Conservation (phyloP, 2,888 invertebrate species). For the Yponomeuta plumbellus region DNA sequence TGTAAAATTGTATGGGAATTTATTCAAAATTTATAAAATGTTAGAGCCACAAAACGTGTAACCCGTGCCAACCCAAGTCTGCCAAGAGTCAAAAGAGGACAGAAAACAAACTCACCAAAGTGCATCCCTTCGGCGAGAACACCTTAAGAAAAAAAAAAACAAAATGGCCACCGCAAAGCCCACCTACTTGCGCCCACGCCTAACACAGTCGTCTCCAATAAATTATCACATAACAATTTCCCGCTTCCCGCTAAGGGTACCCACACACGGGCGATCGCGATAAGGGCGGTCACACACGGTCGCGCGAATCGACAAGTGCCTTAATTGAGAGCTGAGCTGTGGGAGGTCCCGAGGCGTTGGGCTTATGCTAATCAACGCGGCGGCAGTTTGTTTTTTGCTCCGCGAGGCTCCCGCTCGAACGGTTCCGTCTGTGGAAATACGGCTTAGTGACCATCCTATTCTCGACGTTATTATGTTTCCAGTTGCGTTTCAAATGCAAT, state of each 20-base stretch:
- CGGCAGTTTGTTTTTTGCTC: constrained; percentile 45
- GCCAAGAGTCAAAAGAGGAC: too few species aligned
- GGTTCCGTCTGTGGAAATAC: neutral
- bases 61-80: too few species aligned
- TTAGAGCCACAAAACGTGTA: too few species aligned
- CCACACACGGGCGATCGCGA: constrained; percentile 47
- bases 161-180: neutral
- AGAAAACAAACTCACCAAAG: too few species aligned
- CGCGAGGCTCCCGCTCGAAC: neutral
- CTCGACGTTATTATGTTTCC: too few species aligned
- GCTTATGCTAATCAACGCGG: constrained; percentile 72
- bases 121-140: too few species aligned
- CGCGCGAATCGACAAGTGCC: constrained; percentile 70
- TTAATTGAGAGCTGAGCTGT: constrained; percentile 67
- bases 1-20: too few species aligned
- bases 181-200: neutral
- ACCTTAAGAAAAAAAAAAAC: neutral
- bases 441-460: too few species aligned
- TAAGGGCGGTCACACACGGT: constrained; percentile 57
- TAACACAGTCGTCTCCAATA: constrained; percentile 5
- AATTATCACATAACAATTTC: constrained; percentile 6
- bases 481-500: too few species aligned
- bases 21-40: too few species aligned
- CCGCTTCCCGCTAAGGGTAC: constrained; percentile 20
- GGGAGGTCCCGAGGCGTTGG: constrained; percentile 64